Evolutionary conservation across 2,888 invertebrate genomes (phyloP).

Genomic region (Melipona bicolor): DNA sequence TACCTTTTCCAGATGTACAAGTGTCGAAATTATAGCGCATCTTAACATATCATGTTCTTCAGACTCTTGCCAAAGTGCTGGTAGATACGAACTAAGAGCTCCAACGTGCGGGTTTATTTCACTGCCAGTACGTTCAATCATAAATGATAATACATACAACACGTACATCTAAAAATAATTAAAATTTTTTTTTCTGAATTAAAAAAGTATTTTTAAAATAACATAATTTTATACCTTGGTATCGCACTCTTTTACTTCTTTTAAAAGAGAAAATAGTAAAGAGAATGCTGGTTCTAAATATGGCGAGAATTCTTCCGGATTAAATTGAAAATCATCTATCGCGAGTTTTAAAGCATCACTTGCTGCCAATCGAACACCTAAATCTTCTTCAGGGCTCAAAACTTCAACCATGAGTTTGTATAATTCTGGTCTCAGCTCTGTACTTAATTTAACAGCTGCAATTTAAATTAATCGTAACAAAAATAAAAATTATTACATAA

Average conservation of each 20-base stretch:
- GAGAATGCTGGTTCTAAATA: slow-evolving; percentile 92
- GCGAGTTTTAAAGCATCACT: slow-evolving; percentile 93
- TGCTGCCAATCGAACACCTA: slow-evolving; percentile 94
- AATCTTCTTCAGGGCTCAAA: slow-evolving; percentile 91
- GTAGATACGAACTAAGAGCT: slow-evolving; percentile 92
- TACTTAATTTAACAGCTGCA: slow-evolving; percentile 91
- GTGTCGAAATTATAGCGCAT: slow-evolving; percentile 94
- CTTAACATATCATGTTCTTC: slow-evolving; percentile 95
- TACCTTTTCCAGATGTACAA: slow-evolving; percentile 94
- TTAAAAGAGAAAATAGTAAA: slow-evolving; percentile 92
- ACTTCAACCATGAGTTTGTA: slow-evolving; percentile 92
- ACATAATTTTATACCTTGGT: slow-evolving; percentile 88
- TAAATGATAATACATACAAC: slow-evolving; percentile 94
- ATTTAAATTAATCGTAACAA: slow-evolving; percentile 21
- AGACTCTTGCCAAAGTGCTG: slow-evolving; percentile 95
- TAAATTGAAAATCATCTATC: slow-evolving; percentile 97
- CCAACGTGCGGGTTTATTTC: slow-evolving; percentile 89
- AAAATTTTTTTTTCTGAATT: slow-evolving; percentile 46
- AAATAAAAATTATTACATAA: neutral
- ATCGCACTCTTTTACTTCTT: slow-evolving; percentile 95
- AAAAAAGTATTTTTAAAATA: slow-evolving; percentile 2
- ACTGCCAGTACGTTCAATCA: slow-evolving; percentile 93
- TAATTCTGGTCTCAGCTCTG: slow-evolving; percentile 91
- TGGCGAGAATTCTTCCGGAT: slow-evolving; percentile 93
- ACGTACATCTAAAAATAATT: slow-evolving; percentile 90